A percentile compares a stretch with the other conserved stretches of the same genome.
phyloP scores from a whole-genome alignment of 1,140 invertebrate species.

The Zaprionus lachaisei region DNA sequence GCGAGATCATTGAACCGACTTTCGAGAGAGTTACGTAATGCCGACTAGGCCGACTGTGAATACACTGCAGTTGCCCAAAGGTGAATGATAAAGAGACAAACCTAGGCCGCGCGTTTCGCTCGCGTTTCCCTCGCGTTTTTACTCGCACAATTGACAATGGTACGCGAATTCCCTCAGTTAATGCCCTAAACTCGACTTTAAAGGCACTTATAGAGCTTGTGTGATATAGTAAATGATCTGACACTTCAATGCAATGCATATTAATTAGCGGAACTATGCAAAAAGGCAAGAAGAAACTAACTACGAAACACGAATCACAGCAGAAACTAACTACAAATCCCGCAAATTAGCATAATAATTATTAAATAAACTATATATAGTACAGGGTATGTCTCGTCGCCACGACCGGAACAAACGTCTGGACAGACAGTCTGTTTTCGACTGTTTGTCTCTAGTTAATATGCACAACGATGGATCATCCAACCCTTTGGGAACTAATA shows the following conservation, averaged over 20 bases:
- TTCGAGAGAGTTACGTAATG: slow-evolving; percentile 31
- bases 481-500: slow-evolving; percentile 41
- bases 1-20: slow-evolving; percentile 30
- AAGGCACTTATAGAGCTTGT: background rate
- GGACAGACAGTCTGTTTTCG: slow-evolving; percentile 6
- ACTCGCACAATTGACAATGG: slow-evolving; percentile 19
- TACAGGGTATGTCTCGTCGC: background rate
- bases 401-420: slow-evolving; percentile 12
- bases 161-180: slow-evolving; percentile 4
- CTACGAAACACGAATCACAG: too few species aligned
- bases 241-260: slow-evolving; percentile 51
- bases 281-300: background rate
- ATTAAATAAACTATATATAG: background rate
- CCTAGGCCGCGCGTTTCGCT: slow-evolving; percentile 24
- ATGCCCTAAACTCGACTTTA: slow-evolving; percentile 25
- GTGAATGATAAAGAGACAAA: slow-evolving; percentile 38
- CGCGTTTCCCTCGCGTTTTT: slow-evolving; percentile 33
- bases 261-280: slow-evolving; percentile 67
- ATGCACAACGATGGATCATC: slow-evolving; percentile 42
- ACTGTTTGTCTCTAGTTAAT: slow-evolving; percentile 47
- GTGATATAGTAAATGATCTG: slow-evolving; percentile 46
- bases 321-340: slow-evolving; percentile 17
- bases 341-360: slow-evolving; percentile 60
- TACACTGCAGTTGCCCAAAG: slow-evolving; percentile 27
- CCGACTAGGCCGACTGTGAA: background rate